Percentiles rank a stretch among this genome's conserved stretches.
phyloP scores from a whole-genome alignment of 1,140 invertebrate genomes.

The Danaus melanippus region DNA sequence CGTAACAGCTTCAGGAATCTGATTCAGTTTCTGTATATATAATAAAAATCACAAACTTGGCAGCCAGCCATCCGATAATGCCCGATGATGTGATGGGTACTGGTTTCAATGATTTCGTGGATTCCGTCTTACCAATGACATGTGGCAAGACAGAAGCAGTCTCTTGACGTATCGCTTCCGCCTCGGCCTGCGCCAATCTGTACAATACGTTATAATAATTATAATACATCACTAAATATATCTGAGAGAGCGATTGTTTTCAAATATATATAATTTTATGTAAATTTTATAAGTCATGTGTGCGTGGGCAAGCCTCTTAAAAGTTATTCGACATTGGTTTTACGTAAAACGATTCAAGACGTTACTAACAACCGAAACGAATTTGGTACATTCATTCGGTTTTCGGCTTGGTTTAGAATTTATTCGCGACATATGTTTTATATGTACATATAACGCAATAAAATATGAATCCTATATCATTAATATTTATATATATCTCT shows the following conservation, averaged over 20 bases:
- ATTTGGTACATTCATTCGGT: conserved; percentile 23
- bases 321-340: conserved; percentile 22
- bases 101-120: conserved; percentile 43
- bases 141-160: conserved; percentile 32
- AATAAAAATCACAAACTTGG: conserved; percentile 40
- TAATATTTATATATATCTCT: too few relatives aligned
- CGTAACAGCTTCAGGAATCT: conserved; percentile 4
- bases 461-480: too few relatives aligned
- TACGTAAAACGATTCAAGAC: conserved; percentile 15
- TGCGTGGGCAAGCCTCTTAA: conserved; percentile 9
- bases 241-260: conserved; percentile 2
- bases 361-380: conserved; percentile 34
- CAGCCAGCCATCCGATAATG: conserved; percentile 52
- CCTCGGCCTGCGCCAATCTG: conserved; percentile 37
- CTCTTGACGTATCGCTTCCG: conserved; percentile 37
- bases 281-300: conserved; percentile 11
- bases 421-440: neutral
- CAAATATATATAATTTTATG: conserved; percentile 11
- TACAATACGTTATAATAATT: conserved; percentile 6
- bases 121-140: conserved; percentile 31
- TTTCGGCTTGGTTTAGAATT: conserved; percentile 6
- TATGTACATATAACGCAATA: neutral
- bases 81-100: conserved; percentile 52
- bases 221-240: neutral
- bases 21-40: too few relatives aligned